Conservation (phyloP, 2,113 vertebrate genomes). For the Oxygymnocypris stewartii region DNA sequence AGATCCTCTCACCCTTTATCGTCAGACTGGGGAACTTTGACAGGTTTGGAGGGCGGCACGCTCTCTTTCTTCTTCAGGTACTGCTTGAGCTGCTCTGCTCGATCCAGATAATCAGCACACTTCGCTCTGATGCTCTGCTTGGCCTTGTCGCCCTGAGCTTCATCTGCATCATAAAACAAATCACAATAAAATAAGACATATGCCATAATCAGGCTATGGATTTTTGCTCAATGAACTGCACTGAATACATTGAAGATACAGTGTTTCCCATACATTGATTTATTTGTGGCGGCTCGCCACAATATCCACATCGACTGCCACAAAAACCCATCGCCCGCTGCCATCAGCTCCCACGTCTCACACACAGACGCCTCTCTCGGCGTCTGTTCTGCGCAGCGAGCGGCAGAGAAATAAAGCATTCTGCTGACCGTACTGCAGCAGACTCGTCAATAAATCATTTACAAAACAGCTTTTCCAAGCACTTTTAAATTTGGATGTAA, state of each 20-base stretch:
- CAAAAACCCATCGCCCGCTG: too few relatives aligned
- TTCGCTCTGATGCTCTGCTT: slow-evolving; percentile 95
- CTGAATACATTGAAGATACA: background rate
- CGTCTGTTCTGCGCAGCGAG: too few relatives aligned
- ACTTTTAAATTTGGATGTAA: too few relatives aligned
- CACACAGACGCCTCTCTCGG: too few relatives aligned
- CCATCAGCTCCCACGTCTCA: too few relatives aligned
- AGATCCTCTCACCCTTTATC: slow-evolving; percentile 77
- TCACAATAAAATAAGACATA: background rate
- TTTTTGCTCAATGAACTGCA: background rate
- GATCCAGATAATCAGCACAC: slow-evolving; percentile 93
- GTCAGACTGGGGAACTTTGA: slow-evolving; percentile 86
- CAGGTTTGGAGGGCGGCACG: slow-evolving; percentile 81
- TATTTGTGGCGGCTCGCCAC: too few relatives aligned
- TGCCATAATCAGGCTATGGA: background rate
- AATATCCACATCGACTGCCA: too few relatives aligned
- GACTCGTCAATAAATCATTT: too few relatives aligned
- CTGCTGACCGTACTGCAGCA: too few relatives aligned
- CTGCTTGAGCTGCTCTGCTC: slow-evolving; percentile 94
- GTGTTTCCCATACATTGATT: too few relatives aligned
- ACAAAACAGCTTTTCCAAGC: too few relatives aligned
- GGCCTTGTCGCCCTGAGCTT: slow-evolving; percentile 91
- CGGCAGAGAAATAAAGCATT: too few relatives aligned
- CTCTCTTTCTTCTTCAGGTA: slow-evolving; percentile 90
- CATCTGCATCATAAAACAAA: slow-evolving; percentile 77